These are phyloP conservation scores for Physocephala rufipes DNA, from an alignment of 2,888 invertebrate genomes.

Conservation along the genomic window DNA sequence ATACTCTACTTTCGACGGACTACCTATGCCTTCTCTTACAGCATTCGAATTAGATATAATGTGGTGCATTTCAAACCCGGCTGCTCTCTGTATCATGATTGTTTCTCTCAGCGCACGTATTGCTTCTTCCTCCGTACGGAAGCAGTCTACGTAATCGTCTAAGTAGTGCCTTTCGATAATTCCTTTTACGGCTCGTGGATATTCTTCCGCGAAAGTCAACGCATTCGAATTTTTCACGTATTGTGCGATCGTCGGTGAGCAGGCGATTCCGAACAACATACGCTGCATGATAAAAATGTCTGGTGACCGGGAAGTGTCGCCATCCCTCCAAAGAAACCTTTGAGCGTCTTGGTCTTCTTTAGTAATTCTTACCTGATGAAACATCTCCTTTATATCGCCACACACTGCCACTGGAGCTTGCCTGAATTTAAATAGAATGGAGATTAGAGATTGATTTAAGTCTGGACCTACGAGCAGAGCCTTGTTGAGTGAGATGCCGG, in stretches of 20 bases:
- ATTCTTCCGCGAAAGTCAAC: conserved; percentile 30
- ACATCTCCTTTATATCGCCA: conserved; percentile 39
- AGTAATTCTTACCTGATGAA: conserved; percentile 35
- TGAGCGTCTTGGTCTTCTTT: conserved; percentile 37
- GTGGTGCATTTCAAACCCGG: conserved; percentile 20
- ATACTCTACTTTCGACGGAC: background rate
- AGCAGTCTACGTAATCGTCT: conserved; percentile 35
- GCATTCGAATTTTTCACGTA: conserved; percentile 52
- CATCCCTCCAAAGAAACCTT: conserved; percentile 38
- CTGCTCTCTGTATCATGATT: conserved; percentile 20
- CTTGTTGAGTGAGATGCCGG: background rate
- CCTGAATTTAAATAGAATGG: conserved; percentile 36
- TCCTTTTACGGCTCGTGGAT: conserved; percentile 43
- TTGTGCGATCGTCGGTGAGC: conserved; percentile 40
- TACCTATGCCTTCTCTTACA: background rate
- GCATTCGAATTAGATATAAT: conserved; percentile 11
- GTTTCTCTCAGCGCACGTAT: conserved; percentile 18
- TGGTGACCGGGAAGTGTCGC: conserved; percentile 6
- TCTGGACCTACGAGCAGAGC: conserved; percentile 18
- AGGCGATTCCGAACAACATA: conserved; percentile 39
- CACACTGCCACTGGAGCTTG: conserved; percentile 34
- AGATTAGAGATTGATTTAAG: conserved; percentile 21
- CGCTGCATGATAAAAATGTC: conserved; percentile 37
- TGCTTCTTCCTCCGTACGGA: conserved; percentile 26
- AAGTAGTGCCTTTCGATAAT: conserved; percentile 39